These are phyloP conservation scores for Colossoma macropomum DNA, from an alignment of 2,113 vertebrate species.

Conservation along the genomic window DNA sequence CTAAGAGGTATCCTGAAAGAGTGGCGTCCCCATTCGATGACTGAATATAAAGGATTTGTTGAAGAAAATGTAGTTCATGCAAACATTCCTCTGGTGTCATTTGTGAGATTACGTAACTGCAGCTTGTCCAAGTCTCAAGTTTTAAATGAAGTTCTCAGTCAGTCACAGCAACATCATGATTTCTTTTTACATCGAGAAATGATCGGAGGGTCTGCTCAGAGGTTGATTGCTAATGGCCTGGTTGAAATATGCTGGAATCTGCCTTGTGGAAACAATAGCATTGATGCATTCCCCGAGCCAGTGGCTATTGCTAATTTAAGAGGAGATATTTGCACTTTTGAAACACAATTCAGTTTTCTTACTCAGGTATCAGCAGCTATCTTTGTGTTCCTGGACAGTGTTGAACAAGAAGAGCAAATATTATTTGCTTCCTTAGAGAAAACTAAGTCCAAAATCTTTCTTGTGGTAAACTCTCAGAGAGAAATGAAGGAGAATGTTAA, in stretches of 20 bases:
- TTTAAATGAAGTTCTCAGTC: constrained; percentile 72
- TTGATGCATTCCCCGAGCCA: constrained; percentile 61
- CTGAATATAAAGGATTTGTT: constrained; percentile 51
- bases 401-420: constrained; percentile 57
- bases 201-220: constrained; percentile 43
- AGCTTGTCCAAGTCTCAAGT: constrained; percentile 77
- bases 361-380: constrained; percentile 72
- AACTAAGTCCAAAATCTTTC: constrained; percentile 51
- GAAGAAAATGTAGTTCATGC: constrained; percentile 62
- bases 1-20: constrained; percentile 71
- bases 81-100: constrained; percentile 67
- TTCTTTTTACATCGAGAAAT: constrained; percentile 72
- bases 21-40: constrained; percentile 47
- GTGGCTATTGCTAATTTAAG: constrained; percentile 69
- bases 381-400: constrained; percentile 73
- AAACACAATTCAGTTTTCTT: constrained; percentile 72
- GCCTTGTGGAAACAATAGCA: constrained; percentile 56
- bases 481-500: background rate
- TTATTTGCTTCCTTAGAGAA: constrained; percentile 57
- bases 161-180: constrained; percentile 58
- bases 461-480: constrained; percentile 50
- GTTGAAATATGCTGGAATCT: constrained; percentile 77
- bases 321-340: constrained; percentile 66
- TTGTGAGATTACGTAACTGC: constrained; percentile 74
- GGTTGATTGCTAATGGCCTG: constrained; percentile 71